Conservation (phyloP, 1,140 invertebrate genomes). For the Catajapyx aquilonaris region DNA sequence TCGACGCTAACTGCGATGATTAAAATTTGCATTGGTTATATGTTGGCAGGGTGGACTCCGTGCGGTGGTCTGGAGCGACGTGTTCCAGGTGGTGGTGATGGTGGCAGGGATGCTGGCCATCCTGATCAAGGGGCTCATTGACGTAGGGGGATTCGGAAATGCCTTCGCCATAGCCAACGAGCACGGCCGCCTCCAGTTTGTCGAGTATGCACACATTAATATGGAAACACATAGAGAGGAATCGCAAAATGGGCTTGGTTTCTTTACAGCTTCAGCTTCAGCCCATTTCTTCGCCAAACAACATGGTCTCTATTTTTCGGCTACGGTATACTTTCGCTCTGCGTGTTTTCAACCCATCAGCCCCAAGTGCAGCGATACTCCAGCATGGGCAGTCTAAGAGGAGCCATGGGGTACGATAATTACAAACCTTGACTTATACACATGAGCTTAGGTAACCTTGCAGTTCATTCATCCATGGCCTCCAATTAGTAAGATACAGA, state of each 20-base stretch:
- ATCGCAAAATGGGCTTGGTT: too few species aligned
- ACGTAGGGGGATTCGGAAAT: conserved; percentile 16
- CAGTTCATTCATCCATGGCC: too few species aligned
- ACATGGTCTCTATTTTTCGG: background rate
- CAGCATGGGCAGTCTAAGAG: background rate
- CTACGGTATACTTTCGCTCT: background rate
- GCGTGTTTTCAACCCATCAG: background rate
- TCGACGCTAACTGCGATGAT: background rate
- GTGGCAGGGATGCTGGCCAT: conserved; percentile 20
- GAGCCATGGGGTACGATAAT: background rate
- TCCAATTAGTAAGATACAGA: too few species aligned
- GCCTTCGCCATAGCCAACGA: conserved; percentile 12
- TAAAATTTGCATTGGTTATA: background rate
- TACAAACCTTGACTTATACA: too few species aligned
- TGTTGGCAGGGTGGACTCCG: conserved; percentile 24
- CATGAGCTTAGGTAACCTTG: too few species aligned
- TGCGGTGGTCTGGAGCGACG: conserved; percentile 28
- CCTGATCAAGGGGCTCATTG: conserved; percentile 12
- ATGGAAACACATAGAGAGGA: too few species aligned
- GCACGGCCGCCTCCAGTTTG: conserved; percentile 11
- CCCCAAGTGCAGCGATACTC: background rate
- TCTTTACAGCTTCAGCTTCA: background rate
- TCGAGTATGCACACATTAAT: conserved; percentile 12
- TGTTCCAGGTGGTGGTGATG: conserved; percentile 19
- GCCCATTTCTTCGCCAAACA: background rate